Evolutionary conservation across 2,888 invertebrate genomes (phyloP), one percentile per base, ranked within the genome.

Genomic region (Sphecodes monilicornis): DNA sequence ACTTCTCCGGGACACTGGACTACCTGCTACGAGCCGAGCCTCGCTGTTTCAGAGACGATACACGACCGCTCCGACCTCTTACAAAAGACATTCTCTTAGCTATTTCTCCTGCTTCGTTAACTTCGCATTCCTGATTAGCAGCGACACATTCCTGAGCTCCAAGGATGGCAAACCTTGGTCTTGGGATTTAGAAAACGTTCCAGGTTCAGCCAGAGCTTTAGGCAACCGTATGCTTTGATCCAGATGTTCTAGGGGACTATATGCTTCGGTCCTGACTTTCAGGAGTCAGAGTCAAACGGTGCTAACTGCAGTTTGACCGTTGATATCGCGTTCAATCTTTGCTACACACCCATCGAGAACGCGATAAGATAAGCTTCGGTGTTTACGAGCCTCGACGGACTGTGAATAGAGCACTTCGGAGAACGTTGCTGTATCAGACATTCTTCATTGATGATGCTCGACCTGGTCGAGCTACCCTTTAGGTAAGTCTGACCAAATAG

Each of bases 1-100:
- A 90, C 72, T 76, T 85, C 79, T 79, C 69, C 69, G 16, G 74
- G 72, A 57, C 64, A 29, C 16, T n/a, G 39, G 54, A 71, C 75
- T 73, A 74, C 75, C 69, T 57, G 78, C 66, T 66, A 32, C 22
- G 18, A 66, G 18, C 1, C 66, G 22, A 32, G 36, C 22, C 66
- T 22, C 4, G 1, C 66, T 66, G 10, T 36, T 66, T 22, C 66
- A 66, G 66, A 36, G 36, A 60, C 60, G 60, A 60, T 29, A 16
- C 29, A 18, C 60, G 60, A 32, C 8, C 60, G 60, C 29, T 29
- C 16, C 60, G 60, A 60, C 29, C 60, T 16, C 29, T 18, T 60
- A 60, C 60, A 29, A 60, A 29, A 60, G 16, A 32, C 29, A 54
- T 54, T 54, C 54, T n/a, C n/a, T 54, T 0, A n/a, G 54, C 54